Evolutionary conservation across 2,888 invertebrate genomes (phyloP).

Genomic region (Apantesis nais): DNA sequence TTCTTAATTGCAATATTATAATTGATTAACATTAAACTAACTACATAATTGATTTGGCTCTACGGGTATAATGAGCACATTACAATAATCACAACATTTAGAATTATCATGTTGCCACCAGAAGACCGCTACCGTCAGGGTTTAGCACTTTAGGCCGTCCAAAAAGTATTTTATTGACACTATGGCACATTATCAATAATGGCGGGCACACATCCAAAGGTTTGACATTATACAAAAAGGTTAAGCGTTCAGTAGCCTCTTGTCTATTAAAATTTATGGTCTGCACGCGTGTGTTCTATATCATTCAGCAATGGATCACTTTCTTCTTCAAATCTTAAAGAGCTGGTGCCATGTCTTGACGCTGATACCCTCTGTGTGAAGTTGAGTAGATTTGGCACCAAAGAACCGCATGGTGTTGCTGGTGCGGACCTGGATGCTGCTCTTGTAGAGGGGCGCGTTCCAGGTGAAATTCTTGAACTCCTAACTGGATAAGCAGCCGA

Average conservation of each 20-base stretch:
- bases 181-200: conserved; percentile 37
- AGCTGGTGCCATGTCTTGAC: conserved; percentile 79
- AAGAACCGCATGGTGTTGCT: conserved; percentile 90
- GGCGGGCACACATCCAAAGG: conserved; percentile 32
- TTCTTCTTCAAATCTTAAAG: conserved; percentile 83
- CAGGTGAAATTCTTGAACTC: conserved; percentile 70
- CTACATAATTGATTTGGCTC: conserved; percentile 63
- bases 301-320: conserved; percentile 87
- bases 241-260: conserved; percentile 19
- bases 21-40: conserved; percentile 74
- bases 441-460: conserved; percentile 88
- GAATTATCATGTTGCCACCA: conserved; percentile 54
- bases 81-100: conserved; percentile 75
- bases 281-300: conserved; percentile 62
- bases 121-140: conserved; percentile 40
- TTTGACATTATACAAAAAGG: conserved; percentile 22
- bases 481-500: conserved; percentile 70
- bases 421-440: conserved; percentile 87
- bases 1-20: conserved; percentile 62
- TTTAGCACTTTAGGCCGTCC: conserved; percentile 55
- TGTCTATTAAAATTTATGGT: conserved; percentile 73
- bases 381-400: conserved; percentile 87
- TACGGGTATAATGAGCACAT: conserved; percentile 73
- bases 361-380: conserved; percentile 84
- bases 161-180: conserved; percentile 34